Percentiles rank a stretch among this genome's conserved stretches.
phyloP scores from a whole-genome alignment of 2,113 vertebrate genomes.

The Octodon degus region DNA sequence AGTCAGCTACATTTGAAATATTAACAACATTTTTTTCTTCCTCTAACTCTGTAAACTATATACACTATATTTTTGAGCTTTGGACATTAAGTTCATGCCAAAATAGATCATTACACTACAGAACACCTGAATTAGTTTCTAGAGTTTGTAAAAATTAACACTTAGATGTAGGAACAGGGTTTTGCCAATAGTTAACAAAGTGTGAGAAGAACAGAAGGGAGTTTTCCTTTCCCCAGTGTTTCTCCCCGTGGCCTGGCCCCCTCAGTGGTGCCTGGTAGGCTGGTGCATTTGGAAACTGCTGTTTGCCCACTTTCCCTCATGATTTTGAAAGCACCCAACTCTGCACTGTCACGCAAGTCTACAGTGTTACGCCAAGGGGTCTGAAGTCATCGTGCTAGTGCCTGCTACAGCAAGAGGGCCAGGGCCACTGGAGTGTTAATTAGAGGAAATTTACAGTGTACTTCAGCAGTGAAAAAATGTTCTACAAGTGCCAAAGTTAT shows the following conservation, averaged over 20 bases:
- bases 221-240: neutral
- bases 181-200: neutral
- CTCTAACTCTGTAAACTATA: neutral
- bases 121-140: slow-evolving; percentile 37
- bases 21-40: neutral
- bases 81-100: slow-evolving; percentile 18
- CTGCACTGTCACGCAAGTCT: neutral
- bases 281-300: neutral
- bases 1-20: neutral
- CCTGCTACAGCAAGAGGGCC: neutral
- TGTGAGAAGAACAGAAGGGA: neutral
- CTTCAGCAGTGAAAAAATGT: slow-evolving; percentile 59
- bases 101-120: neutral
- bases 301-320: neutral
- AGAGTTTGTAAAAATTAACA: slow-evolving; percentile 35
- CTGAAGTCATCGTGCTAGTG: neutral
- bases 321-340: neutral
- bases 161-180: slow-evolving; percentile 5
- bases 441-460: slow-evolving; percentile 52
- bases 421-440: slow-evolving; percentile 37
- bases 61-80: neutral
- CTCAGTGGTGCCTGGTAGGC: neutral
- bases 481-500: slow-evolving; percentile 64
- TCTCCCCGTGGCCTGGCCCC: neutral
- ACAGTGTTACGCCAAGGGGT: neutral